Evolutionary conservation across 2,797 vertebrate genomes (phyloP).

Genomic region (Naso thynnoides): DNA sequence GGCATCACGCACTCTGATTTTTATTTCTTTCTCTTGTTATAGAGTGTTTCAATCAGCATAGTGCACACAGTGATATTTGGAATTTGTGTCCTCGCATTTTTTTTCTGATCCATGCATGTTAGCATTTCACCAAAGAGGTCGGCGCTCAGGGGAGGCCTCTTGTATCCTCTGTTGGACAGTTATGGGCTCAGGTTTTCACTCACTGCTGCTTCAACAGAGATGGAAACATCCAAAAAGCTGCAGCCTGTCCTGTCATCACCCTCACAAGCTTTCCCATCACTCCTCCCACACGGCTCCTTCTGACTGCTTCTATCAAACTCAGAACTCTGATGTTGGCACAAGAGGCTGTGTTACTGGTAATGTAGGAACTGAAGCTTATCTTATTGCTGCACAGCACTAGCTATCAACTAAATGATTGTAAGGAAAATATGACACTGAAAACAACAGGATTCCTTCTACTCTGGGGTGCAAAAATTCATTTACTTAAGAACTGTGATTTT

Average conservation of each 20-base stretch:
- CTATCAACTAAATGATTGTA: constrained; percentile 52
- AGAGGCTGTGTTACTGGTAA: constrained; percentile 22
- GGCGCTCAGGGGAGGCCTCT: background rate
- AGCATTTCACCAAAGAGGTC: constrained; percentile 25
- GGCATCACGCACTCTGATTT: constrained; percentile 61
- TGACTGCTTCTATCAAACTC: constrained; percentile 50
- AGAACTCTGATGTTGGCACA: constrained; percentile 34
- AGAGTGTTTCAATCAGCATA: constrained; percentile 35
- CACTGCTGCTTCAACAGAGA: constrained; percentile 15
- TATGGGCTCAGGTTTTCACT: constrained; percentile 35
- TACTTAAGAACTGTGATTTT: too few relatives aligned
- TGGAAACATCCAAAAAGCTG: constrained; percentile 41
- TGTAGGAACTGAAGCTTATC: constrained; percentile 52
- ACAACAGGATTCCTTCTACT: constrained; percentile 34
- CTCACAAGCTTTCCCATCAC: constrained; percentile 46
- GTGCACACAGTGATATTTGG: constrained; percentile 28
- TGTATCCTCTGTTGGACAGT: constrained; percentile 27
- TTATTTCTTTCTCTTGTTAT: constrained; percentile 61
- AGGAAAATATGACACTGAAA: constrained; percentile 58
- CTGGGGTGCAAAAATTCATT: too few relatives aligned
- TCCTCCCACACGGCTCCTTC: constrained; percentile 53
- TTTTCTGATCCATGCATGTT: constrained; percentile 29
- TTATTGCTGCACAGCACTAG: constrained; percentile 39
- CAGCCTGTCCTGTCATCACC: constrained; percentile 47
- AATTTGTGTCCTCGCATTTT: constrained; percentile 23